Evolutionary conservation across 2,113 vertebrate genomes (phyloP).

Genomic region (Sclerurus mexicanus): DNA sequence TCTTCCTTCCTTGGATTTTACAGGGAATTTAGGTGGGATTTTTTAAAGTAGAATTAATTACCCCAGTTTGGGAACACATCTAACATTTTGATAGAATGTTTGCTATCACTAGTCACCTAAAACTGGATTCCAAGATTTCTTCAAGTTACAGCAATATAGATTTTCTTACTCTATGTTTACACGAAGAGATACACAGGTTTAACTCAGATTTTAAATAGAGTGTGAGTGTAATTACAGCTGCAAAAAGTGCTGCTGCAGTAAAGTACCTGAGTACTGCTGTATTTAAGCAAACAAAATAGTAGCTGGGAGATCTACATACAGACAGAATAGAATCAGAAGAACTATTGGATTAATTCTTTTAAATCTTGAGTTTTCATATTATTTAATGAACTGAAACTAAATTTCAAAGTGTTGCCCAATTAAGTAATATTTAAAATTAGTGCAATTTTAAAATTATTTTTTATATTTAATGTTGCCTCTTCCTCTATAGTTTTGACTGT

Average conservation of each 20-base stretch:
- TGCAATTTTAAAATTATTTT: background rate
- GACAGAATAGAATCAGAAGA: background rate
- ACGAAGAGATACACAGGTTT: background rate
- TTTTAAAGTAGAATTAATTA: background rate
- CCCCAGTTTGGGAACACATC: background rate
- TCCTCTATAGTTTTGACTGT: background rate
- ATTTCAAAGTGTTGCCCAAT: background rate
- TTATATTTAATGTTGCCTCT: background rate
- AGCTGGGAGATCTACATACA: background rate
- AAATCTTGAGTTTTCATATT: background rate
- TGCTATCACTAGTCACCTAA: background rate
- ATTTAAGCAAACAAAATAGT: background rate
- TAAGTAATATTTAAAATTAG: background rate
- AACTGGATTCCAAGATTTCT: background rate
- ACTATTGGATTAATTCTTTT: background rate
- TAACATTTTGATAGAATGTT: background rate
- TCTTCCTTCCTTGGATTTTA: background rate
- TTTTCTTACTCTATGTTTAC: background rate
- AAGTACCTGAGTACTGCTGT: background rate
- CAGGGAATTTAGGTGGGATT: background rate
- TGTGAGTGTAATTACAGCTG: background rate
- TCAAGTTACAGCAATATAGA: background rate
- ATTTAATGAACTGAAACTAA: background rate
- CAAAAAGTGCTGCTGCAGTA: background rate
- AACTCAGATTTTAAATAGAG: background rate